Conservation (phyloP, 2,888 invertebrate genomes). For the Drosophila monieri region DNA sequence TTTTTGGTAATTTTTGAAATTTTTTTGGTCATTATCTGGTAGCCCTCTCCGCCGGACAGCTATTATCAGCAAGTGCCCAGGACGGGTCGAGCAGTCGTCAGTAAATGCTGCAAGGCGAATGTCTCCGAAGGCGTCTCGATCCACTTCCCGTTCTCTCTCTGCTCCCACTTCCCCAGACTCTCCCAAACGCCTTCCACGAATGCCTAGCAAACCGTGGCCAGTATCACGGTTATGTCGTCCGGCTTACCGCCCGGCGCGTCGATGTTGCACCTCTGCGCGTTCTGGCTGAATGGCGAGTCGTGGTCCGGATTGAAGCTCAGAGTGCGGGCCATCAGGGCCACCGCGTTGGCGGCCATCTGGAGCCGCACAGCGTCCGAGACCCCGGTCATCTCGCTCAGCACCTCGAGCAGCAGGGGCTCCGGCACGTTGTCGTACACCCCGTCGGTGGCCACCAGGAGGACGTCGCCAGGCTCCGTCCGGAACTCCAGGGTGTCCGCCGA, state of each 20-base stretch:
- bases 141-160: neutral
- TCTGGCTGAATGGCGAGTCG: slow-evolving; percentile 87
- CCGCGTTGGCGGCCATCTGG: slow-evolving; percentile 94
- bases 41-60: slow-evolving; percentile 4
- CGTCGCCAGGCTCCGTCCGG: slow-evolving; percentile 93
- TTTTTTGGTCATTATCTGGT: neutral
- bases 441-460: slow-evolving; percentile 96
- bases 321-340: slow-evolving; percentile 96
- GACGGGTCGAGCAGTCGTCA: neutral
- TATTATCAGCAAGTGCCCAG: neutral
- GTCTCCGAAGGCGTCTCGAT: neutral
- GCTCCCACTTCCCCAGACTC: neutral
- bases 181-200: neutral
- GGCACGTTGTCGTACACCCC: slow-evolving; percentile 99
- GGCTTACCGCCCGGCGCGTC: slow-evolving; percentile 98
- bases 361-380: slow-evolving; percentile 88
- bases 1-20: neutral
- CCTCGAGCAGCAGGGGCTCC: slow-evolving; percentile 92
- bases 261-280: slow-evolving; percentile 49
- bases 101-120: slow-evolving; percentile 5
- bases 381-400: slow-evolving; percentile 89
- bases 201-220: slow-evolving; percentile 38
- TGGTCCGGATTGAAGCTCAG: slow-evolving; percentile 96
- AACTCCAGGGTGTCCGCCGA: slow-evolving; percentile 94
- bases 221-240: slow-evolving; percentile 91